These are phyloP conservation scores for Thaumetopoea pityocampa DNA, from an alignment of 1,140 invertebrate species.

Conservation along the genomic window DNA sequence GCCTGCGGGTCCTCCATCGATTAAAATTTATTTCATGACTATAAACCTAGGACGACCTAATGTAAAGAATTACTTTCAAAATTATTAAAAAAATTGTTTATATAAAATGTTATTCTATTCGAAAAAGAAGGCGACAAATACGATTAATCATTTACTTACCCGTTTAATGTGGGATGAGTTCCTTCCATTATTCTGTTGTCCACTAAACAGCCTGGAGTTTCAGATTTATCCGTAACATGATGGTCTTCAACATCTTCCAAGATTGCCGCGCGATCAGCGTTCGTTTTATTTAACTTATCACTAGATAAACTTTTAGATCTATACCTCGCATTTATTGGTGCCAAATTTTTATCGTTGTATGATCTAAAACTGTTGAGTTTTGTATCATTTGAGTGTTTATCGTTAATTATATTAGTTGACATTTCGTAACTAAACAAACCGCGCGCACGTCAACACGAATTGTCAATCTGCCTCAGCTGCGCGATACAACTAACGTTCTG, in stretches of 20 bases:
- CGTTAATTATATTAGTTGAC: conserved; percentile 61
- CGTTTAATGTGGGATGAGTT: conserved; percentile 33
- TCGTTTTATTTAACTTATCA: conserved; percentile 66
- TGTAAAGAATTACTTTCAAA: too few relatives aligned
- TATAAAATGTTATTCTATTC: too few relatives aligned
- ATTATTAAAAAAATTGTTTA: too few relatives aligned
- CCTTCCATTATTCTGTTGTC: conserved; percentile 53
- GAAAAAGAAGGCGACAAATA: too few relatives aligned
- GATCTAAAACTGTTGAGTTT: conserved; percentile 64
- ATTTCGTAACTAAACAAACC: conserved; percentile 46
- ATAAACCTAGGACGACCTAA: too few relatives aligned
- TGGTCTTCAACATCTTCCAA: conserved; percentile 64
- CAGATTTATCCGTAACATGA: conserved; percentile 52
- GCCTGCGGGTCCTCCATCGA: too few relatives aligned
- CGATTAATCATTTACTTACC: too few relatives aligned
- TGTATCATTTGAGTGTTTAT: conserved; percentile 58
- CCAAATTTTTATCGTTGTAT: conserved; percentile 51
- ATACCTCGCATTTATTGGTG: conserved; percentile 51
- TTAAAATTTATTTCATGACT: too few relatives aligned
- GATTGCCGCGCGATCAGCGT: conserved; percentile 61
- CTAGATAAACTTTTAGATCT: conserved; percentile 67
- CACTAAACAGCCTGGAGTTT: conserved; percentile 64
- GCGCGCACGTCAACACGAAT: conserved; percentile 38
- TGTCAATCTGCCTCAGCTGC: conserved; percentile 57
- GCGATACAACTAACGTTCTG: conserved; percentile 43